Base-by-base conservation (phyloP, 2,888 invertebrate genomes). In the Sinhomidia bicolor region DNA sequence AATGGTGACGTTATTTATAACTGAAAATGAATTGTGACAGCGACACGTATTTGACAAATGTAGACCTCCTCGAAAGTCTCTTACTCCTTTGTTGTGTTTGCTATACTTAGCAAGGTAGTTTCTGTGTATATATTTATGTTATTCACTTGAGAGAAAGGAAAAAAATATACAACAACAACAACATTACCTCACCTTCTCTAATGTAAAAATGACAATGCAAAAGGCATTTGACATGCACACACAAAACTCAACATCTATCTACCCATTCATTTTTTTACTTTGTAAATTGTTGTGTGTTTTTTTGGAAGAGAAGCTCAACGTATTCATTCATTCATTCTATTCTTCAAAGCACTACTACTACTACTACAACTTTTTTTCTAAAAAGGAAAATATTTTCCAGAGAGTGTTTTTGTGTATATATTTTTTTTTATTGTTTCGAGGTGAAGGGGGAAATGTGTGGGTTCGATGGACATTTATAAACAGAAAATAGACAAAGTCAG, bases 11-110 rank as follows among this genome's bases (percentile, higher is more conserved):
- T 20, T 14, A 29, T 57, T 62, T 62, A 62, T 29, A 62, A 71
- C 20, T 20, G 29, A 29, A 78, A 78, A 78, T 54, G 78, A 32
- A 78, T 78, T 78, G 29, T 78, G 78, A 78, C 78, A 78, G 47
- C 51, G 23, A 82, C 82, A 82, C 54, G 74, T 57, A 14, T 60
- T 84, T 84, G 83, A 84, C 83, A 84, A 84, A 84, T 84, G 83
- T 57, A 84, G 57, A 84, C 83, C 83, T 74, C 36, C 74, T 41
- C 20, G 57, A 78, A 54, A 78, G 29, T 82, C 29, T 26, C 44
- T 12, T 26, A 36, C 29, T 41, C 68, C 54, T 54, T 5, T n/a
- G 36, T 3, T 5, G 36, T 36, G 36, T 36, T 47, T 47, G 14
- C 47, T 47, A 2, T 47, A 14, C 14, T 47, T 47, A 47, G 3